Base-by-base conservation (phyloP, 1,140 invertebrate genomes). In the Drosophila nannoptera region DNA sequence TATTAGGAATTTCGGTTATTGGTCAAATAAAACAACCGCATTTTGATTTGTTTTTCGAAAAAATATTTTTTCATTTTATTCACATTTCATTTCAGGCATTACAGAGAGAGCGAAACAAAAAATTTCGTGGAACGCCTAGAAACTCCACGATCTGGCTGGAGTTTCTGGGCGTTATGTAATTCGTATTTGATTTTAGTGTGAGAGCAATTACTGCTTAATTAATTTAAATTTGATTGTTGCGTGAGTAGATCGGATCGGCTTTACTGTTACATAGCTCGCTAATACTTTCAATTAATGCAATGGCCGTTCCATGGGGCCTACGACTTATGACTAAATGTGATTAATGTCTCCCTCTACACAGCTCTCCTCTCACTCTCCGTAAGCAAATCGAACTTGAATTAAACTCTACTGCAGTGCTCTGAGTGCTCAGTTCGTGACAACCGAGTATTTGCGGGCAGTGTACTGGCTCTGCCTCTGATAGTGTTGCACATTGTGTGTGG, bases 381-480 rank as follows among this genome's bases (percentile, higher is more conserved):
- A 65, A 56, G 12, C 56, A 45, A 46, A 46, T 46, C 46, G 65
- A 75, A 69, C 65, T 69, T 64, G 43, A 50, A 64, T 75, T 59
- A 74, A 72, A 65, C 49, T 69, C 55, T 64, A 69, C 31, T 63
- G 42, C 52, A 56, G 48, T 71, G 70, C 60, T 68, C 58, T 69
- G 58, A 63, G 58, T 53, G 56, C 56, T 81, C 80, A 89, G 65
- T 87, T 87, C 63, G 80, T 88, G 61, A 88, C 75, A 45, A 89
- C 88, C 55, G 88, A 88, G 73, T 89, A 89, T 83, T 89, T 89
- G 66, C 88, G 84, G 52, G 87, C 73, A 45, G 83, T 76, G 76
- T 78, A 89, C 67, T 89, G 88, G 68, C 88, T 87, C 75, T 89
- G 88, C 70, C 88, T 86, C 75, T 89, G 88, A 88, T 89, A 89